Evolutionary conservation across 37 sponge, comb jelly and placozoan species (phyloP).

Genomic region (Theonella swinhoei): DNA sequence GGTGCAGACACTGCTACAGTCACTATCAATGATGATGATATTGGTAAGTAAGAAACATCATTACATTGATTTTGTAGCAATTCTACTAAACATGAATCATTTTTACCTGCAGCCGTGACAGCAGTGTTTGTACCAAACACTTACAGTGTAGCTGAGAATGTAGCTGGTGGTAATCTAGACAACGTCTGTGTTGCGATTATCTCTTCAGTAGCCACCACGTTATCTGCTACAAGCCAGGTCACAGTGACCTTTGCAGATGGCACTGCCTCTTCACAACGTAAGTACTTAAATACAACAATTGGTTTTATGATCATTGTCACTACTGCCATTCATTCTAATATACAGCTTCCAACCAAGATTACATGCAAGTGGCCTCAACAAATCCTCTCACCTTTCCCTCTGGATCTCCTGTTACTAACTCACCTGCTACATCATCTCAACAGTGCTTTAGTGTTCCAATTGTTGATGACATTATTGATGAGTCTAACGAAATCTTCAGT

Average conservation of each 20-base stretch:
- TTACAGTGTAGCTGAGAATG: background rate
- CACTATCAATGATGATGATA: conserved; percentile 16
- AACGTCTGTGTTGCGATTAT: background rate
- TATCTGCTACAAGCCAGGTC: background rate
- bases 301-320: too few relatives aligned
- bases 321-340: too few relatives aligned
- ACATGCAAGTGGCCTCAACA: too few relatives aligned
- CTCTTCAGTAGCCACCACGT: background rate
- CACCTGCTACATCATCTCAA: too few relatives aligned
- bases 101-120: background rate
- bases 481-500: too few relatives aligned
- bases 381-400: too few relatives aligned
- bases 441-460: too few relatives aligned
- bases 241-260: background rate
- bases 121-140: background rate
- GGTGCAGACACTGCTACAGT: conserved; percentile 1
- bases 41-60: too few relatives aligned
- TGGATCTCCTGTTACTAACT: too few relatives aligned
- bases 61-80: background rate
- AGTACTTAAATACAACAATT: background rate
- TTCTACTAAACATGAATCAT: background rate
- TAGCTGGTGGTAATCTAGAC: background rate
- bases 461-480: too few relatives aligned
- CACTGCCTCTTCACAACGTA: background rate
- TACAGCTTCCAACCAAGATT: too few relatives aligned